Percentiles rank a stretch among this genome's conserved stretches.
These are phyloP conservation scores for Dreissena rostriformis DNA, from an alignment of 1,140 invertebrate species.

Conservation along the genomic window DNA sequence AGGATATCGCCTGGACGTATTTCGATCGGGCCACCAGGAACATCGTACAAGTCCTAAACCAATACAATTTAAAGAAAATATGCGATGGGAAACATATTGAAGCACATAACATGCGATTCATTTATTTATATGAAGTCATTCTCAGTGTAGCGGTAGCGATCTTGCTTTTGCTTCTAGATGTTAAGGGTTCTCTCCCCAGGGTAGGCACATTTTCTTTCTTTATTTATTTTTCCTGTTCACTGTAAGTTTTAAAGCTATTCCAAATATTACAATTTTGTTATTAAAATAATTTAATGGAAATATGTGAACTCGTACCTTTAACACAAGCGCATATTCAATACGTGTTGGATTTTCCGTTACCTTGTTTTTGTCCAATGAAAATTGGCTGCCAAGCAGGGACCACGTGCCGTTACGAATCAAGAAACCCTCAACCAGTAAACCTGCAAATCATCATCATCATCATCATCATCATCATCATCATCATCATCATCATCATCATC, in stretches of 20 bases:
- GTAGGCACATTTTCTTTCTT: background rate
- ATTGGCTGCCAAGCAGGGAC: constrained; percentile 40
- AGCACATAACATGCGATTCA: background rate
- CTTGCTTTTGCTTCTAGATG: background rate
- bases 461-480: background rate
- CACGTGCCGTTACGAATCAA: constrained; percentile 36
- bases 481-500: background rate
- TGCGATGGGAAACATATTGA: background rate
- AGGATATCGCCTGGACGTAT: constrained; percentile 11
- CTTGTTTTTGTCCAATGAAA: constrained; percentile 31
- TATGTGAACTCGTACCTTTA: background rate
- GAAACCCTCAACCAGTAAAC: constrained; percentile 41
- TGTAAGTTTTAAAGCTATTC: background rate
- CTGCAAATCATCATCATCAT: no score
- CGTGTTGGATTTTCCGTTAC: no score
- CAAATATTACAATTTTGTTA: background rate
- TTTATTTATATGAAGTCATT: background rate
- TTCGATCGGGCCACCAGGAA: constrained; percentile 35
- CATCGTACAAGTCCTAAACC: constrained; percentile 28
- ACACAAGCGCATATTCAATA: no score
- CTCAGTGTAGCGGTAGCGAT: background rate
- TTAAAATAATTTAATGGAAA: background rate
- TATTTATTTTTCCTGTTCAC: background rate
- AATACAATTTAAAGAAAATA: background rate
- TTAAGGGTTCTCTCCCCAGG: no score